These are phyloP conservation scores for Proterorhinus semilunaris DNA, from an alignment of 2,113 vertebrate species.

Conservation along the genomic window DNA sequence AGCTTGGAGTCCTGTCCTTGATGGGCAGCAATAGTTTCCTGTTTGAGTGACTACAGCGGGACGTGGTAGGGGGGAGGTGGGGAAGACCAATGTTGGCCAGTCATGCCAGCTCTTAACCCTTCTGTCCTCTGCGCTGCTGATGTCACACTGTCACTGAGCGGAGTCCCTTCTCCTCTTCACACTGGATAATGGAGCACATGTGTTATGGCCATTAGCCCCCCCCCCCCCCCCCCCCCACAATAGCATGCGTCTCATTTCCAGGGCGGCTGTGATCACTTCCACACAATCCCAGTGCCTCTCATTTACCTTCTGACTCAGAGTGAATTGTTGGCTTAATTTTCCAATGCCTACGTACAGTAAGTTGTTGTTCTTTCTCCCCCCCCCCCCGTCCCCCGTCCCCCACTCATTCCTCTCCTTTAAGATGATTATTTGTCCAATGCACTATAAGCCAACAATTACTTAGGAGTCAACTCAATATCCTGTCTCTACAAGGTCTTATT, in stretches of 20 bases:
- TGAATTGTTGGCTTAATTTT: slow-evolving; percentile 36
- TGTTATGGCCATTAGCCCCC: slow-evolving; percentile 57
- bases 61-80: neutral
- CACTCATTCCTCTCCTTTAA: too few species aligned
- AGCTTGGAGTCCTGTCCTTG: slow-evolving; percentile 40
- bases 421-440: too few species aligned
- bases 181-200: slow-evolving; percentile 49
- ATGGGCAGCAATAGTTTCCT: slow-evolving; percentile 55
- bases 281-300: slow-evolving; percentile 46
- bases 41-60: slow-evolving; percentile 1
- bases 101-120: neutral
- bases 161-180: slow-evolving; percentile 18
- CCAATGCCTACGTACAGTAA: too few species aligned
- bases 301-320: slow-evolving; percentile 60
- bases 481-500: too few species aligned
- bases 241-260: slow-evolving; percentile 41
- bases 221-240: slow-evolving; percentile 59
- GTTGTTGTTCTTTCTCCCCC: too few species aligned
- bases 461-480: too few species aligned
- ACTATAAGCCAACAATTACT: too few species aligned
- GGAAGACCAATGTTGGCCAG: slow-evolving; percentile 10
- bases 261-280: slow-evolving; percentile 63
- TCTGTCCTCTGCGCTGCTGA: neutral
- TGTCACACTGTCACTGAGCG: slow-evolving; percentile 22
- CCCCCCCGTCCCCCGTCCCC: too few species aligned